Evolutionary conservation across 2,113 vertebrate species (phyloP).

Genomic region (Siniperca chuatsi): DNA sequence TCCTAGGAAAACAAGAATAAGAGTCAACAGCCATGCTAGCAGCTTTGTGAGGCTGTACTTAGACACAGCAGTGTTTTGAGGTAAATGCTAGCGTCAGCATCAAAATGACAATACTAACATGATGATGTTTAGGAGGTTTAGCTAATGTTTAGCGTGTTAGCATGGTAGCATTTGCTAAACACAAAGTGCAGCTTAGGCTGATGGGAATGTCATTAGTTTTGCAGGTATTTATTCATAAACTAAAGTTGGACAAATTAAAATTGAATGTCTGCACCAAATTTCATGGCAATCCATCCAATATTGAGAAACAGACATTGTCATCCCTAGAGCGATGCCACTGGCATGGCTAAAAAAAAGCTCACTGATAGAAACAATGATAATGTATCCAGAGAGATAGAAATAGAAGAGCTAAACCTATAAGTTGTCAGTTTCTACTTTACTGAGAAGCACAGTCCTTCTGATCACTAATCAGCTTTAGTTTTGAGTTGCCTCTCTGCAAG

Average conservation of each 20-base stretch:
- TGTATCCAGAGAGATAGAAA: neutral
- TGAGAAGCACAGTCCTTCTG: neutral
- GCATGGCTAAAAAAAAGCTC: neutral
- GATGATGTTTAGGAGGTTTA: neutral
- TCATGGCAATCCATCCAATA: neutral
- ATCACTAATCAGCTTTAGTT: slow-evolving; percentile 4
- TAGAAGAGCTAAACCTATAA: neutral
- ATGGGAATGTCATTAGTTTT: neutral
- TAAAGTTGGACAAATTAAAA: too few relatives aligned
- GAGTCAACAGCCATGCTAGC: neutral
- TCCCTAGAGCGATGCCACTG: neutral
- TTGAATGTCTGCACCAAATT: neutral
- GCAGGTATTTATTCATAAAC: neutral
- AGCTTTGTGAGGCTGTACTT: neutral
- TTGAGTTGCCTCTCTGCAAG: neutral
- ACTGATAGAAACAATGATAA: neutral
- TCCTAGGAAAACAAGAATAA: neutral
- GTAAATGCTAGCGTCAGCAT: too few relatives aligned
- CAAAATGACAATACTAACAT: neutral
- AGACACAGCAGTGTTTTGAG: too few relatives aligned
- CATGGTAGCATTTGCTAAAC: neutral
- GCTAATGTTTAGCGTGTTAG: neutral
- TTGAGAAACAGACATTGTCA: too few relatives aligned
- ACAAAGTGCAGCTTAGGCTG: neutral
- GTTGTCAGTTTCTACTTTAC: neutral